Evolutionary conservation across 1,140 invertebrate species (phyloP).

Genomic region (Alviniconcha marisindica): DNA sequence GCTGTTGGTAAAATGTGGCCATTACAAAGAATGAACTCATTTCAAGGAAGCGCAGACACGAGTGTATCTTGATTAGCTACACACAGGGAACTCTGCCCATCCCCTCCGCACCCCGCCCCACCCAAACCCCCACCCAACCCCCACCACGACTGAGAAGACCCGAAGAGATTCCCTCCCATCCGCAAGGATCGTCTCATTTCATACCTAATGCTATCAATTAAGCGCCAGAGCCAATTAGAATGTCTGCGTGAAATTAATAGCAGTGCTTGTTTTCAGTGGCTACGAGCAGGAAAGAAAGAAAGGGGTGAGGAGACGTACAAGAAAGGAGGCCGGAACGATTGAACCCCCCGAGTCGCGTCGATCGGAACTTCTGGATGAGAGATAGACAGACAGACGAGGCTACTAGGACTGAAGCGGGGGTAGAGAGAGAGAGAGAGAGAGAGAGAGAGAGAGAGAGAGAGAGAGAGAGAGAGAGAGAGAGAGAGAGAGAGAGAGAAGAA

Average conservation of each 20-base stretch:
- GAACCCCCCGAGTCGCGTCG: no score
- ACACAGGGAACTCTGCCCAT: background rate
- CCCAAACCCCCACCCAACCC: background rate
- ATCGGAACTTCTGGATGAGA: slow-evolving; percentile 13
- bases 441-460: background rate
- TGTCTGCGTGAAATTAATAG: slow-evolving; percentile 15
- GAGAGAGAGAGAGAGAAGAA: slow-evolving; percentile 9
- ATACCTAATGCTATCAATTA: slow-evolving; percentile 34
- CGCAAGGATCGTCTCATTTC: slow-evolving; percentile 28
- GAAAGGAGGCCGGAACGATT: background rate
- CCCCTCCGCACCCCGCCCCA: background rate
- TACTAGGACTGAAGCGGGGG: background rate
- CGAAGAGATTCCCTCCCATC: background rate
- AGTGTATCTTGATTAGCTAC: background rate
- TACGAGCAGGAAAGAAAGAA: background rate
- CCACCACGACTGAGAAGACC: background rate
- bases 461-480: slow-evolving; percentile 11
- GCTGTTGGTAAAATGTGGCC: no score
- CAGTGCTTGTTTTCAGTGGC: background rate
- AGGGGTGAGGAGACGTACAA: background rate
- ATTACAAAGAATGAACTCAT: no score
- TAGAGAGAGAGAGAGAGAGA: background rate
- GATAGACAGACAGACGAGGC: background rate
- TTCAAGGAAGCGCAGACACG: no score
- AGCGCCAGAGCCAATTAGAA: slow-evolving; percentile 23